Evolutionary conservation across 2,113 vertebrate genomes (phyloP), one percentile per base, ranked within the genome.

Genomic region (Cryptomyrus ogoouensis): DNA sequence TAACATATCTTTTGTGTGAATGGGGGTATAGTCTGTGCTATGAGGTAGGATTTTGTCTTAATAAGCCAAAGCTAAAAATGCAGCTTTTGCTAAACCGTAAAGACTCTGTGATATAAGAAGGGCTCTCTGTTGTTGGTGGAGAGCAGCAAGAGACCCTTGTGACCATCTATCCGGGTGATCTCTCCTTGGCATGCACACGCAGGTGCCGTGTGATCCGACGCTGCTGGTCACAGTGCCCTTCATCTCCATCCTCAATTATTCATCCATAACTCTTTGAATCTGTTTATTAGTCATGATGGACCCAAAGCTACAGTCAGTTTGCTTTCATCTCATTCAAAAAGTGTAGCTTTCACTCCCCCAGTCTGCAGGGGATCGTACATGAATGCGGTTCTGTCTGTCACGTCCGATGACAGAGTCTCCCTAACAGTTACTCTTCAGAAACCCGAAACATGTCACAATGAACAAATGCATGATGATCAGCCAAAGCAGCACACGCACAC

Each of bases 251-350:
- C 50, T 27, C 46, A 87, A 87, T 87, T 50, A 56, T 87, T 87
- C 85, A 87, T 31, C 50, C n/a, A 39, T 39, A 87, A 13, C 50
- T 39, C 50, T 35, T 53, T 87, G 15, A 52, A 87, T 56, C 85
- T 87, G 27, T 84, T 84, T 44, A 35, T 31, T 35, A 87, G 17
- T 87, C 85, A 13, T 56, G 47, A 53, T 31, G 85, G 31, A 87
- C 50, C 85, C 27, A 31, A 87, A 56, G 49, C 27, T 87, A 53
- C 50, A 53, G n/a, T 50, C 47, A 35, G 13, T 35, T 35, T 39
- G 19, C 85, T 84, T 84, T 84, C 83, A 84, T 84, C 83, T 87
- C 50, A 31, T 87, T 53, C 47, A 53, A 53, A 87, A 87, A 56
- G 8, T 31, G 31, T 10, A 87, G 47, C 85, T 39, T 31, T 87